Conservation (phyloP, 1,140 invertebrate species). For the Zeugodacus cucurbitae region DNA sequence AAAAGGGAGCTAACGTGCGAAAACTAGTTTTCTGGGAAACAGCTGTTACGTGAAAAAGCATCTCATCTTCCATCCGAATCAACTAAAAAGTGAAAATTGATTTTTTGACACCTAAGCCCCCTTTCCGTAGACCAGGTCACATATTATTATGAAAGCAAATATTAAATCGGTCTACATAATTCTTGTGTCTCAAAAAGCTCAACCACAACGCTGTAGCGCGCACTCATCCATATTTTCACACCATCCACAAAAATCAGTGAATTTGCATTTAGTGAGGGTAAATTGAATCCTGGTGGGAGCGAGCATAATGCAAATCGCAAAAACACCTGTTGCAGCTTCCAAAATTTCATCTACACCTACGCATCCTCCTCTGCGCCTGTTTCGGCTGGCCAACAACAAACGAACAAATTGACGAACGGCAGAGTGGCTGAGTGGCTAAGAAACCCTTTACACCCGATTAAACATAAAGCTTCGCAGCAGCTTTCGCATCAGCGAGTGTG, state of each 20-base stretch:
- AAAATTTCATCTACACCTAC: not conserved
- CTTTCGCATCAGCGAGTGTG: not conserved
- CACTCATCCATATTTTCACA: not conserved
- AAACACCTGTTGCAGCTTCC: conserved; percentile 34
- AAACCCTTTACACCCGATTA: conserved; percentile 9
- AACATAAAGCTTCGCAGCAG: not conserved
- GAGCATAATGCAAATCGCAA: not conserved
- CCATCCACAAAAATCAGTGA: not conserved
- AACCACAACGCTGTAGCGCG: not conserved
- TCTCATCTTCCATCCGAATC: too few species aligned
- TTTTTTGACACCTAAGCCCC: too few species aligned
- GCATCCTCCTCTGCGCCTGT: not conserved
- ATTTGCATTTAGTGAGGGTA: not conserved
- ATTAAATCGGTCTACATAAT: too few species aligned
- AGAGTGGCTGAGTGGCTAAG: not conserved
- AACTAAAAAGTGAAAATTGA: too few species aligned
- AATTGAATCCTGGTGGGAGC: conserved; percentile 13
- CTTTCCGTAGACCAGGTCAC: too few species aligned
- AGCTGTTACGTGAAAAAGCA: too few species aligned
- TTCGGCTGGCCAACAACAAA: not conserved
- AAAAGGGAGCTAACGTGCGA: too few species aligned
- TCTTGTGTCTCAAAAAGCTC: not conserved
- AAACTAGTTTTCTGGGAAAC: too few species aligned
- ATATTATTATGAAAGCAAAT: too few species aligned
- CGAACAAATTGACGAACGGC: too few species aligned